These are phyloP conservation scores for Morone saxatilis DNA, from an alignment of 2,113 vertebrate genomes.

Conservation along the genomic window DNA sequence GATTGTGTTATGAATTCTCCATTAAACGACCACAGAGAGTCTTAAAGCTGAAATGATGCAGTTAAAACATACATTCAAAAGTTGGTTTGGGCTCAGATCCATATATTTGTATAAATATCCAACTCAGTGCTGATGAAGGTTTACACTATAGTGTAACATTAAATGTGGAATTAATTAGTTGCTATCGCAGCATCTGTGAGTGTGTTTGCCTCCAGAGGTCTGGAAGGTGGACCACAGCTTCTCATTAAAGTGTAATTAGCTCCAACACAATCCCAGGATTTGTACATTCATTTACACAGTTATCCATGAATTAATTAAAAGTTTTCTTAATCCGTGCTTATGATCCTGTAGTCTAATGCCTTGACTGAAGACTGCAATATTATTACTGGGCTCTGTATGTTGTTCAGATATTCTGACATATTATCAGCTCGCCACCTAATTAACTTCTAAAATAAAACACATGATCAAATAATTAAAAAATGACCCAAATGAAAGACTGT, in stretches of 20 bases:
- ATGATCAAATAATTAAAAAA: background rate
- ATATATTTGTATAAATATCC: background rate
- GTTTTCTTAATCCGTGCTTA: slow-evolving; percentile 19
- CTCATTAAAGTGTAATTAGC: slow-evolving; percentile 59
- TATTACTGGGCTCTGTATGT: background rate
- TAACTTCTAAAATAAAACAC: background rate
- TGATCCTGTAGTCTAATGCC: background rate
- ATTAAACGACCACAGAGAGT: background rate
- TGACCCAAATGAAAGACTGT: background rate
- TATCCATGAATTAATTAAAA: slow-evolving; percentile 28
- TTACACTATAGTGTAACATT: background rate
- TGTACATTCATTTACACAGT: slow-evolving; percentile 21
- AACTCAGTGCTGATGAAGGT: background rate
- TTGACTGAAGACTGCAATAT: background rate
- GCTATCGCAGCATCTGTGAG: slow-evolving; percentile 25
- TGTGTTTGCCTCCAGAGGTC: slow-evolving; percentile 25
- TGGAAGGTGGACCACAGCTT: slow-evolving; percentile 30
- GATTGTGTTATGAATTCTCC: background rate
- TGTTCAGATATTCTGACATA: background rate
- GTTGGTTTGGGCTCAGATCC: background rate
- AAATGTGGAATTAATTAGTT: slow-evolving; percentile 30
- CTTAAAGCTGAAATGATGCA: background rate
- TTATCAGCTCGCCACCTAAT: background rate
- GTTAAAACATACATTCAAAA: background rate
- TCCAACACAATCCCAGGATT: slow-evolving; percentile 23